Percentiles rank a stretch among this genome's conserved stretches.
Conservation (phyloP, 92 coral and sea anemone species). For the Epizoanthus rinbou region DNA sequence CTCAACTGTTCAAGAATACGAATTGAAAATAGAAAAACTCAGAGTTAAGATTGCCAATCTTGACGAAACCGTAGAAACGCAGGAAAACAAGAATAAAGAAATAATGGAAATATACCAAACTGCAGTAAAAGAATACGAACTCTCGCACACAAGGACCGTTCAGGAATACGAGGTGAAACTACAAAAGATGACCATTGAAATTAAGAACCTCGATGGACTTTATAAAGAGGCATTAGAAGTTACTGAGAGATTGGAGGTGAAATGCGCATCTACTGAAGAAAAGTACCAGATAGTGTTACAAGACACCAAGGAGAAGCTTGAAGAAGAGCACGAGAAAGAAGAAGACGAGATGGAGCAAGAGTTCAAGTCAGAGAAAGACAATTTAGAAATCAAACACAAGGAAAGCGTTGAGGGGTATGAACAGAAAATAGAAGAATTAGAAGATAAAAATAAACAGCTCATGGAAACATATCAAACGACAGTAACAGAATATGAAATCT, state of each 20-base stretch:
- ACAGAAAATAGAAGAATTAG: not conserved
- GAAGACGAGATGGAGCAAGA: no score
- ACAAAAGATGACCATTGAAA: not conserved
- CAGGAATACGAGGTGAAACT: not conserved
- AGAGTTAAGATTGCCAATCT: not conserved
- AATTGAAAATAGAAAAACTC: not conserved
- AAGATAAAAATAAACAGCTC: no score
- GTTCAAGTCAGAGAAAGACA: no score
- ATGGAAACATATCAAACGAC: not conserved
- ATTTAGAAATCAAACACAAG: not conserved
- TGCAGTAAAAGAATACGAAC: not conserved
- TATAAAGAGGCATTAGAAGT: no score
- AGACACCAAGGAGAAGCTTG: no score
- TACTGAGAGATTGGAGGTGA: no score
- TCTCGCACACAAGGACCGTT: not conserved
- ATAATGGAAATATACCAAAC: not conserved
- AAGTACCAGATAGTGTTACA: no score
- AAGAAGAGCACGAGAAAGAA: no score
- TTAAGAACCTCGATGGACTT: no score
- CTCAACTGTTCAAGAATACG: constrained; percentile 2
- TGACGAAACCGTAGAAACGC: not conserved
- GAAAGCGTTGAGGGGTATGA: not conserved
- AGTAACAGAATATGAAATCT: not conserved
- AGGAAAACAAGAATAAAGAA: not conserved
- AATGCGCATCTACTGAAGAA: no score